These are phyloP conservation scores for Leucophenga maculata DNA, from an alignment of 2,888 invertebrate species.

Conservation along the genomic window DNA sequence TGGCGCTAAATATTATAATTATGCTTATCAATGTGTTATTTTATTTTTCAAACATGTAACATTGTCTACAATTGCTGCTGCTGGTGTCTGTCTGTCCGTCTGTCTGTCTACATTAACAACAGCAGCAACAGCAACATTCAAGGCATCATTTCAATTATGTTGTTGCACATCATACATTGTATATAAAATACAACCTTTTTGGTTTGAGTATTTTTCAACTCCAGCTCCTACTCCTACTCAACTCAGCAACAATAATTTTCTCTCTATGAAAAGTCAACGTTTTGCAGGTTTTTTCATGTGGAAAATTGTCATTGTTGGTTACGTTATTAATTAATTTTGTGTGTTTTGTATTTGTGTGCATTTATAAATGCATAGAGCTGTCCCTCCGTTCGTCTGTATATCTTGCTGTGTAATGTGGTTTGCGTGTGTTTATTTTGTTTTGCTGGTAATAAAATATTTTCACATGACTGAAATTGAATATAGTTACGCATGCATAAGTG, in stretches of 20 bases:
- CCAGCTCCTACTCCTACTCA: too few relatives aligned
- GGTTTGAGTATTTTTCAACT: slow-evolving; percentile 35
- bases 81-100: too few relatives aligned
- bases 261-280: slow-evolving; percentile 42
- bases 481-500: slow-evolving; percentile 55
- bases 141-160: slow-evolving; percentile 2
- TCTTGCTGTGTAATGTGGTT: not conserved
- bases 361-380: slow-evolving; percentile 1
- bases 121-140: slow-evolving; percentile 15
- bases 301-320: slow-evolving; percentile 63
- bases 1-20: slow-evolving; percentile 35
- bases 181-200: slow-evolving; percentile 30
- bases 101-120: not conserved
- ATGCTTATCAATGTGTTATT: slow-evolving; percentile 44
- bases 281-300: slow-evolving; percentile 56
- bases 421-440: slow-evolving; percentile 22
- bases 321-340: slow-evolving; percentile 62
- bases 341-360: slow-evolving; percentile 8
- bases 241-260: slow-evolving; percentile 15
- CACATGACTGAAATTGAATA: slow-evolving; percentile 63
- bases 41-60: slow-evolving; percentile 6
- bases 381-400: not conserved
- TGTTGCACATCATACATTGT: not conserved
- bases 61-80: not conserved
- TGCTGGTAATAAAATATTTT: slow-evolving; percentile 56